Evolutionary conservation across 2,797 vertebrate genomes (phyloP).

Genomic region (Rhabdomys pumilio): DNA sequence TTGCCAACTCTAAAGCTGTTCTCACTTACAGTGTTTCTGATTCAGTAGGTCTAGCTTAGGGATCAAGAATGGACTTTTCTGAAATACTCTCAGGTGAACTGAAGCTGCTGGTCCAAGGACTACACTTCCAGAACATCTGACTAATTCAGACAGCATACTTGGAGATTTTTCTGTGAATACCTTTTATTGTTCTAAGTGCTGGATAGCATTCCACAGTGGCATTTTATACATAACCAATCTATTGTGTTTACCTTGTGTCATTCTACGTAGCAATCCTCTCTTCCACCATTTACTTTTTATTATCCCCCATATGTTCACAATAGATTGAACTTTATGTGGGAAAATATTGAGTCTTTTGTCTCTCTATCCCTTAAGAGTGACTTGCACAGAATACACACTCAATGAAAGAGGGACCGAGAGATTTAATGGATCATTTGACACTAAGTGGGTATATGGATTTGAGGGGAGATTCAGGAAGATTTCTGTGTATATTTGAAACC

Average conservation of each 20-base stretch:
- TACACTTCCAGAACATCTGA: slow-evolving; percentile 47
- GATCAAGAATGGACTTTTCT: slow-evolving; percentile 48
- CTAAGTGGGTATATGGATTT: slow-evolving; percentile 24
- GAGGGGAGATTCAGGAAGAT: background rate
- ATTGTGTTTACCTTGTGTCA: background rate
- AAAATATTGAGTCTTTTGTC: slow-evolving; percentile 7
- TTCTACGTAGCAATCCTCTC: background rate
- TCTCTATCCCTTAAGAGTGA: background rate
- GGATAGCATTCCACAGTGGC: background rate
- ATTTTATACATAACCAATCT: background rate
- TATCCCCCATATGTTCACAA: background rate
- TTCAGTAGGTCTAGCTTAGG: background rate
- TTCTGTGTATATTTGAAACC: background rate
- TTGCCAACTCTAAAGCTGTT: background rate
- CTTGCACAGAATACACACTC: background rate
- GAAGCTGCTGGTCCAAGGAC: background rate
- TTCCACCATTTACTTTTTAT: background rate
- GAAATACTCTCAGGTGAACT: slow-evolving; percentile 57
- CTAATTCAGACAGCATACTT: slow-evolving; percentile 43
- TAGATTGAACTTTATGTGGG: slow-evolving; percentile 3
- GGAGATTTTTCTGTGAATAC: slow-evolving; percentile 47
- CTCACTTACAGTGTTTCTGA: slow-evolving; percentile 18
- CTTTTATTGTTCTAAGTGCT: slow-evolving; percentile 57
- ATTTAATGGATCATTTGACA: slow-evolving; percentile 29
- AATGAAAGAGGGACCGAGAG: slow-evolving; percentile 37